phyloP scores from a whole-genome alignment of 2,888 invertebrate species.

The Furcula furcula region DNA sequence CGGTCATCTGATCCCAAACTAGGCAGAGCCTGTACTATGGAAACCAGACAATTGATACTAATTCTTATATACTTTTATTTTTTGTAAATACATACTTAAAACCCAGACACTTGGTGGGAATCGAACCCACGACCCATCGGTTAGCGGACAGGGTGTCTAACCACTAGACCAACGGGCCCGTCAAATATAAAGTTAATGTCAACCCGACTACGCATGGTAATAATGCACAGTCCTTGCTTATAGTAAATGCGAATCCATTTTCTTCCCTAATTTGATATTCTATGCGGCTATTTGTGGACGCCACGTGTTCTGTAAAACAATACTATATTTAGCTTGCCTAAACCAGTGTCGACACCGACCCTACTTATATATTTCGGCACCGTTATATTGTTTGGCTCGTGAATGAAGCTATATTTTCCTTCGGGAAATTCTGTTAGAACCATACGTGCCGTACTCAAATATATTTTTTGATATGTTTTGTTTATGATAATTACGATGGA shows the following conservation, averaged over 20 bases:
- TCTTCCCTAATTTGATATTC: slow-evolving; percentile 46
- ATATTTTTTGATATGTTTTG: slow-evolving; percentile 6
- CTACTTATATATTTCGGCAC: slow-evolving; percentile 28
- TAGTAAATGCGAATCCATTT: slow-evolving; percentile 36
- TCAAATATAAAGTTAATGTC: too few species aligned
- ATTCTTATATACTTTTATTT: too few species aligned
- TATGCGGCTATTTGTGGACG: slow-evolving; percentile 26
- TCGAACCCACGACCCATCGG: too few species aligned
- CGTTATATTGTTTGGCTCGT: slow-evolving; percentile 17
- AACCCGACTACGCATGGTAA: too few species aligned
- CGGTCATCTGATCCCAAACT: too few species aligned
- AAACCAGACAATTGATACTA: too few species aligned
- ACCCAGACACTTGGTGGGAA: too few species aligned
- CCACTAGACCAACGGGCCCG: too few species aligned
- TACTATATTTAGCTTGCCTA: slow-evolving; percentile 26
- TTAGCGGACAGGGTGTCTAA: too few species aligned
- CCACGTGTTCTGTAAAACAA: slow-evolving; percentile 44
- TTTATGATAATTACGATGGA: background rate
- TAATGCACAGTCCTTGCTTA: slow-evolving; percentile 15
- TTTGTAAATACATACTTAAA: too few species aligned
- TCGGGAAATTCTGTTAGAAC: slow-evolving; percentile 17
- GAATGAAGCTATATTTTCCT: slow-evolving; percentile 17
- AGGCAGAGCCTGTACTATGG: too few species aligned
- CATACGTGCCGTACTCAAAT: slow-evolving; percentile 10
- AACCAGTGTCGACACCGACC: slow-evolving; percentile 21